These are phyloP conservation scores for Pseudomyrmex pallidus DNA, from an alignment of 1,140 invertebrate species.

Conservation along the genomic window DNA sequence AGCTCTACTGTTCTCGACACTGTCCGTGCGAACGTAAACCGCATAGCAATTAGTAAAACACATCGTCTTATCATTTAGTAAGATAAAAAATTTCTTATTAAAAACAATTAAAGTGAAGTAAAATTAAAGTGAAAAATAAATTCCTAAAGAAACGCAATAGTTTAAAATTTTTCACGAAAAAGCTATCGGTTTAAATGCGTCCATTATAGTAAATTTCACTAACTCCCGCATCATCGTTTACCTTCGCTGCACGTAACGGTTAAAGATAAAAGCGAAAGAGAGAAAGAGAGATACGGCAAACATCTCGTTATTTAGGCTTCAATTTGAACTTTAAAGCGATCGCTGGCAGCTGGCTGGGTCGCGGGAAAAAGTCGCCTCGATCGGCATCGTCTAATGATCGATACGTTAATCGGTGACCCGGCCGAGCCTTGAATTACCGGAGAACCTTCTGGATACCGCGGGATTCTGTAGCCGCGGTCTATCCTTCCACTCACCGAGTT, in stretches of 20 bases:
- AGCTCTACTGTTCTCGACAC: conserved; percentile 22
- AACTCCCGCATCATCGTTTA: conserved; percentile 5
- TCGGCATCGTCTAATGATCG: conserved; percentile 58
- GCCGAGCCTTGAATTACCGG: conserved; percentile 52
- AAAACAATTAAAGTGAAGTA: background rate
- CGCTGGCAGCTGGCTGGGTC: conserved; percentile 23
- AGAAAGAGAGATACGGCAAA: conserved; percentile 7
- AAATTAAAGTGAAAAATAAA: background rate
- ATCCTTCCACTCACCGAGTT: conserved; percentile 58
- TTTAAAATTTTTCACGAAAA: background rate
- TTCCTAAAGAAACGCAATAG: background rate
- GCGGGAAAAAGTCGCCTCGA: conserved; percentile 55
- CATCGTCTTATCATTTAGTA: background rate
- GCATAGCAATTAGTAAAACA: background rate
- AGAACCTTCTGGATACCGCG: conserved; percentile 52
- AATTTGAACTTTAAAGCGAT: conserved; percentile 44
- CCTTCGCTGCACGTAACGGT: background rate
- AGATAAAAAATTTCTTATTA: conserved; percentile 1
- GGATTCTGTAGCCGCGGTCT: conserved; percentile 40
- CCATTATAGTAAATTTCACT: background rate
- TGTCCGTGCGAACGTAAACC: conserved; percentile 37
- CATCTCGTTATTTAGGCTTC: conserved; percentile 45
- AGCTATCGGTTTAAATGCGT: conserved; percentile 2
- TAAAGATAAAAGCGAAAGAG: background rate
- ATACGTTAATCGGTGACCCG: conserved; percentile 62